Evolutionary conservation across 2,888 invertebrate genomes (phyloP).

Genomic region (Megastigmus dorsalis): DNA sequence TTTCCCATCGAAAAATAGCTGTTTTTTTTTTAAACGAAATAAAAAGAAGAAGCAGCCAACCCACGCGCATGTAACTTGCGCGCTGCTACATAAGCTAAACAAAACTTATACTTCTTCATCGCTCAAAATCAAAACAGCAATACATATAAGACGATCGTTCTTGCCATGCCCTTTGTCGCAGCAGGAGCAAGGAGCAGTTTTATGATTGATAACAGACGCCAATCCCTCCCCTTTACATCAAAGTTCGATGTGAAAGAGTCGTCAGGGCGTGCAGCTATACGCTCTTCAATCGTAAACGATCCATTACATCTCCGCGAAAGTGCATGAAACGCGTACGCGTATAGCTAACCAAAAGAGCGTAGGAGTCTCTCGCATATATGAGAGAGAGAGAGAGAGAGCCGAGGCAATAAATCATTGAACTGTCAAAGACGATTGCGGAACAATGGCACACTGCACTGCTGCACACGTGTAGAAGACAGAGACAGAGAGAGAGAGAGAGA

Average conservation of each 20-base stretch:
- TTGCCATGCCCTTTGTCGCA: not conserved
- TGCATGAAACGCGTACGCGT: not conserved
- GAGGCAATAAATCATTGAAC: conserved; percentile 29
- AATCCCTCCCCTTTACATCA: not conserved
- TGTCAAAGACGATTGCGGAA: conserved; percentile 29
- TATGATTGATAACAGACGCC: not conserved
- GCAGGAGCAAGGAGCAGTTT: too few species aligned
- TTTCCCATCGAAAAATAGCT: conserved; percentile 20
- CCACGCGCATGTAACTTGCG: too few species aligned
- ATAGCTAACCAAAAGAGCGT: not conserved
- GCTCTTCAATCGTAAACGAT: not conserved
- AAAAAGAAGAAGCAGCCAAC: not conserved
- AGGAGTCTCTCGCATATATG: not conserved
- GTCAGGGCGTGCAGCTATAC: too few species aligned
- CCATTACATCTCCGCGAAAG: not conserved
- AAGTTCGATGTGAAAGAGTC: not conserved
- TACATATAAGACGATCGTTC: not conserved
- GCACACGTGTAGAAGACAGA: not conserved
- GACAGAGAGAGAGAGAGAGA: too few species aligned
- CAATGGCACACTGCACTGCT: conserved; percentile 11
- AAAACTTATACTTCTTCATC: conserved; percentile 16
- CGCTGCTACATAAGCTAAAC: not conserved
- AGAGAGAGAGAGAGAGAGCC: not conserved
- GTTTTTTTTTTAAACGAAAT: not conserved
- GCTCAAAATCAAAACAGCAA: not conserved